Evolutionary conservation across 2,113 vertebrate genomes (phyloP).

Genomic region (Protobothrops mucrosquamatus): DNA sequence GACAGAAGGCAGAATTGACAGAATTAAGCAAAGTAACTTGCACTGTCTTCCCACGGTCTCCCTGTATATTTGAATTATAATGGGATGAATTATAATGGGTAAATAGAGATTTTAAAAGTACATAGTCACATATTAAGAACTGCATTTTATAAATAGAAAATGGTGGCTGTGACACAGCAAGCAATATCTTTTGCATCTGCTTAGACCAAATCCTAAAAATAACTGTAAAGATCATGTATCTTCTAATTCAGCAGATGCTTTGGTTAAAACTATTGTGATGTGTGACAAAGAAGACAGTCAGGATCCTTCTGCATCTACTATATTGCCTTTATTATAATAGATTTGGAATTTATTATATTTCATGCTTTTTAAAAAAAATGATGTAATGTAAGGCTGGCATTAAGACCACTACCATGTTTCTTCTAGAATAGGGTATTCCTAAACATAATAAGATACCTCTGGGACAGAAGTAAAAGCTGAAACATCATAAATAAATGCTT

Average conservation of each 20-base stretch:
- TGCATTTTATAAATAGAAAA: slow-evolving; percentile 20
- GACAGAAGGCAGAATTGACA: background rate
- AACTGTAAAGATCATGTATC: slow-evolving; percentile 29
- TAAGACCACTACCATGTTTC: background rate
- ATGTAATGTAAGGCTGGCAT: background rate
- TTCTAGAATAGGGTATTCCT: background rate
- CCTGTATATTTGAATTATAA: background rate
- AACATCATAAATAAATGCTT: background rate
- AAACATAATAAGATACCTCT: background rate
- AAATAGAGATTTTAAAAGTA: slow-evolving; percentile 5
- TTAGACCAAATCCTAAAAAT: slow-evolving; percentile 9
- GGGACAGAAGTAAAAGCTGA: background rate
- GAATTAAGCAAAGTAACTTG: background rate
- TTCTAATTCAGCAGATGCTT: background rate
- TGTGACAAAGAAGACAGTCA: background rate
- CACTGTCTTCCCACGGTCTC: slow-evolving; percentile 35
- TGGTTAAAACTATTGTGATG: background rate
- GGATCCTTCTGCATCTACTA: background rate
- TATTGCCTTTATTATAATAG: background rate
- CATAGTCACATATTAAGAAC: slow-evolving; percentile 33
- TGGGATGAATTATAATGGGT: background rate
- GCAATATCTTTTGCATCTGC: slow-evolving; percentile 6
- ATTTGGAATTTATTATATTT: accelerated
- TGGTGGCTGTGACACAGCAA: background rate
- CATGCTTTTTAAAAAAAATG: background rate